Percentiles rank a stretch among this genome's conserved stretches.
Evolutionary conservation across 1,140 invertebrate species (phyloP).

Genomic region (Drosophila ohnishii): DNA sequence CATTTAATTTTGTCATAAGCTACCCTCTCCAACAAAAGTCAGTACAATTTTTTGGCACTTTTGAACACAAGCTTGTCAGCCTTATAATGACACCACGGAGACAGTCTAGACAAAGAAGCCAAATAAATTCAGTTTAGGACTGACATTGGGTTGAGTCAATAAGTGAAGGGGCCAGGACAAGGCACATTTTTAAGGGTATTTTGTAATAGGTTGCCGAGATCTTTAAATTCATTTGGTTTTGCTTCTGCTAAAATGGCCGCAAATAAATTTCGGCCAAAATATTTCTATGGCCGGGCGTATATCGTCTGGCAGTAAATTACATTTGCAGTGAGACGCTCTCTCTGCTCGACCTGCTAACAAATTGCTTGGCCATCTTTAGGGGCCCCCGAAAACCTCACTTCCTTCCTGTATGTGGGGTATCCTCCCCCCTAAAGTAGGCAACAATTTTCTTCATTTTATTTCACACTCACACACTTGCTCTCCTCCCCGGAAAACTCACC

Average conservation of each 20-base stretch:
- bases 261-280: constrained; percentile 40
- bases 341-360: constrained; percentile 45
- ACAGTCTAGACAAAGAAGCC: constrained; percentile 15
- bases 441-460: constrained; percentile 53
- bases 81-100: not conserved
- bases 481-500: not conserved
- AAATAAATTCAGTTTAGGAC: not conserved
- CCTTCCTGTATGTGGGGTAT: constrained; percentile 8
- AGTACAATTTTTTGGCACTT: not conserved
- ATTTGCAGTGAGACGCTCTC: constrained; percentile 41
- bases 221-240: constrained; percentile 45
- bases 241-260: constrained; percentile 26
- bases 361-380: constrained; percentile 45
- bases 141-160: constrained; percentile 3
- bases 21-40: not conserved
- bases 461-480: constrained; percentile 19
- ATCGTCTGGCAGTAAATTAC: constrained; percentile 49
- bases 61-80: not conserved
- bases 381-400: constrained; percentile 16
- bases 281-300: constrained; percentile 34
- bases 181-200: not conserved
- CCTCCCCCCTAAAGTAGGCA: constrained; percentile 37
- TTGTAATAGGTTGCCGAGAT: not conserved
- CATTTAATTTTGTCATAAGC: not conserved
- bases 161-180: not conserved